Evolutionary conservation across 2,888 invertebrate species (phyloP).

Genomic region (Drosophila niveifrons): DNA sequence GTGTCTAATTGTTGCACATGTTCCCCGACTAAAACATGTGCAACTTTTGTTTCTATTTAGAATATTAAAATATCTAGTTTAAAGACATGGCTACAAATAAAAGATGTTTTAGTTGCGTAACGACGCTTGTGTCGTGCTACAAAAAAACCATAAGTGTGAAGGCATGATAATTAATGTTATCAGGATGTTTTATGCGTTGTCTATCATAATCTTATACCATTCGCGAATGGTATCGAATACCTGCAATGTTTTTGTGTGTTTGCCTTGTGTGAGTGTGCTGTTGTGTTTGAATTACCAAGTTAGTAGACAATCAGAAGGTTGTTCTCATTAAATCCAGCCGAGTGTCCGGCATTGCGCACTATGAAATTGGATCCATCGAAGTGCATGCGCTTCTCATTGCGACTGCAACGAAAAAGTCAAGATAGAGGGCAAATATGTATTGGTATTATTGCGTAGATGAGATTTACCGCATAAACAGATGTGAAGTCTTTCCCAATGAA

Average conservation of each 20-base stretch:
- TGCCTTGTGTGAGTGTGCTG: constrained; percentile 36
- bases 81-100: constrained; percentile 60
- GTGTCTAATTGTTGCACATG: neutral
- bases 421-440: neutral
- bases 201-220: neutral
- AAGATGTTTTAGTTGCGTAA: constrained; percentile 65
- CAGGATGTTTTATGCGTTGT: constrained; percentile 29
- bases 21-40: neutral
- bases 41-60: neutral
- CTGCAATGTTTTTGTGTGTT: constrained; percentile 24
- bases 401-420: constrained; percentile 85
- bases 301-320: constrained; percentile 95
- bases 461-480: constrained; percentile 88
- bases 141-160: constrained; percentile 19
- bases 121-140: constrained; percentile 62
- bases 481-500: constrained; percentile 93
- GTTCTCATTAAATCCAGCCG: constrained; percentile 95
- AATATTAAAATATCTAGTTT: constrained; percentile 53
- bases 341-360: constrained; percentile 95
- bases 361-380: constrained; percentile 95
- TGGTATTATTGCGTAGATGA: neutral
- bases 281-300: constrained; percentile 58
- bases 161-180: neutral
- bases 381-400: constrained; percentile 95
- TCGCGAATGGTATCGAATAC: constrained; percentile 35